Evolutionary conservation across 2,797 vertebrate species (phyloP), one percentile per base, ranked within the genome.

Genomic region (Percopsis omiscomaycus): DNA sequence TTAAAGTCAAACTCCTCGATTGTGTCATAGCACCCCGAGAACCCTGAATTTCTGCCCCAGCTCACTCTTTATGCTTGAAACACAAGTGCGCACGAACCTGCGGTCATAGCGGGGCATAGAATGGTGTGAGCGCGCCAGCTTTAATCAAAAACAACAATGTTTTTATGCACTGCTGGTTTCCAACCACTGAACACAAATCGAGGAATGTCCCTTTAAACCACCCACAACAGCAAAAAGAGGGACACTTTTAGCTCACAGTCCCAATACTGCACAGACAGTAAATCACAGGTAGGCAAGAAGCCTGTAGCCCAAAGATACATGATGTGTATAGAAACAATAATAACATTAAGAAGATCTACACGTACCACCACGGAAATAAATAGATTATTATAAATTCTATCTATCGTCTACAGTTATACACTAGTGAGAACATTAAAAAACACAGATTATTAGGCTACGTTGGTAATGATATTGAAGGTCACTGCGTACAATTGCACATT

Each of bases 391-490:
- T 79, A 86, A 90, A 91, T 52, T 78, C 79, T 87, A 90, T 78
- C 78, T 87, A 90, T 85, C 73, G 69, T 70, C 82, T 89, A 89
- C 86, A 79, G 63, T 67, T 82, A 79, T 71, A 90, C 88, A 91
- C 83, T 71, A 84, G 65, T 89, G 81, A 84, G 84, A 87, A 89
- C 88, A 84, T 89, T 89, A 85, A 75, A 89, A 91, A 91, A 86
- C 87, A 92, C 84, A 58, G 62, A 78, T 79, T 81, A 87, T 86
- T 88, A 88, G 88, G 89, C 87, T 89, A 90, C 81, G 83, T 80
- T 89, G 84, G 89, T 89, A 74, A 87, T 79, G 82, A 37, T 37
- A 37, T 37, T 37, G 32, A 8, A 37, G 32, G 32, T 37, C 5
- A 8, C 32, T 37, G 32, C 8, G 32, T 37, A 37, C 32, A 37